Base-by-base conservation (phyloP, 2,113 vertebrate species). In the Chaetorhynchus papuensis region DNA sequence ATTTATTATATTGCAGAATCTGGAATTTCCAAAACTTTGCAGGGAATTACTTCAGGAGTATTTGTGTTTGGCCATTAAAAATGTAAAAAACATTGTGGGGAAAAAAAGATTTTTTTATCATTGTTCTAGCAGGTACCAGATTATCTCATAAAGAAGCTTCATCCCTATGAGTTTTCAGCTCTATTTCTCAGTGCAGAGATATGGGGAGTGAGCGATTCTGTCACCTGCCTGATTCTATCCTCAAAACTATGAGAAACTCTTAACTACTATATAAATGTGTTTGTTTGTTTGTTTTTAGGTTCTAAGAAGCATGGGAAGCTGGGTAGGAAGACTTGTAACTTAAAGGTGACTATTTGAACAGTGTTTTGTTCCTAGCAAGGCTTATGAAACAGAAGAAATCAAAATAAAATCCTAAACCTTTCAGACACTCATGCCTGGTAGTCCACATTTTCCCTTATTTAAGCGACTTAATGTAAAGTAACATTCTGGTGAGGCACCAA, bases 291-390 rank as follows among this genome's bases (percentile, higher is more conserved):
- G 57, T 50, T 39, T 77, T 85, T 89, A 95, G 65, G 74, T 93
- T 90, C 82, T 87, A 68, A 71, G 87, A 95, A 91, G 54, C 87
- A 81, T 83, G 83, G 83, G 59, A 89, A 91, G n/a, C 63, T 96
- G 70, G 33, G 70, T 96, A 87, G 91, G 74, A 87, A 76, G 59
- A 84, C 86, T 39, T 93, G 21, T 78, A 79, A 79, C 24, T 44
- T 44, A 66, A 53, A 71, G 52, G 50, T 92, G 68, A 85, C 56
- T 66, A 74, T 69, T 64, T 74, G 44, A 84, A 45, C 44, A 50
- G 45, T 61, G 18, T 64, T 87, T 70, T 76, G 5, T 84, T 91
- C 77, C 31, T 60, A 89, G 41, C 9, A 72, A 87, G n/a, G 28
- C 33, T 75, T 54, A 71, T 64, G 15, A 66, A 92, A 80, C 31